These are phyloP conservation scores for Cyanoliseus patagonus DNA, from an alignment of 2,113 vertebrate genomes.

Conservation along the genomic window DNA sequence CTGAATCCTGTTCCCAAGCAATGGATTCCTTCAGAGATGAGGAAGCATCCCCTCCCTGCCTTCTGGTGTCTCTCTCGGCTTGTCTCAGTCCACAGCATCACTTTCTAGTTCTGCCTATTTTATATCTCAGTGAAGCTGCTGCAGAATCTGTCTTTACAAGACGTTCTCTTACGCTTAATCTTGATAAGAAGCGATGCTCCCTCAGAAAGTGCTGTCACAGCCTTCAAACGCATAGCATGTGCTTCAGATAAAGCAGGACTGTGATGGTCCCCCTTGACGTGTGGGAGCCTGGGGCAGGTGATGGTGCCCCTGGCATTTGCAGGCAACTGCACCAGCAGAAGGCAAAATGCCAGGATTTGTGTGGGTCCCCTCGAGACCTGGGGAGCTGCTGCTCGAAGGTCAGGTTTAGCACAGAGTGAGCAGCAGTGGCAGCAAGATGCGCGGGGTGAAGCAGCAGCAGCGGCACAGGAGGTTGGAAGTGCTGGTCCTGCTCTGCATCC, in stretches of 20 bases:
- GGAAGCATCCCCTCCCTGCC: not conserved
- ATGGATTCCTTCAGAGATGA: not conserved
- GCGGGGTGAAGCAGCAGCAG: not conserved
- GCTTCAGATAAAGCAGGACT: not conserved
- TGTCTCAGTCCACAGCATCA: not conserved
- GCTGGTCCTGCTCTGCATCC: not conserved
- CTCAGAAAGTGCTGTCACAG: not conserved
- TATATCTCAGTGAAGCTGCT: not conserved
- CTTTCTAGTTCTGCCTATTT: not conserved
- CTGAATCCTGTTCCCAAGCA: not conserved
- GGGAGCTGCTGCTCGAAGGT: not conserved
- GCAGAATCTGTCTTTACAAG: not conserved
- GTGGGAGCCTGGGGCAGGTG: not conserved
- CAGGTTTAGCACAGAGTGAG: not conserved
- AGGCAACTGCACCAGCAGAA: not conserved
- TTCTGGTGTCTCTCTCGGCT: not conserved
- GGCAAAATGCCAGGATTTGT: not conserved
- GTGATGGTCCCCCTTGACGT: not conserved
- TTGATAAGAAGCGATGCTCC: not conserved
- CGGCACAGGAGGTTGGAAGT: constrained; percentile 5
- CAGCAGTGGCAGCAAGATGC: not conserved
- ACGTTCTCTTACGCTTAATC: not conserved
- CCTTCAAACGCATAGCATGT: not conserved
- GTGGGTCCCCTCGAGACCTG: not conserved
- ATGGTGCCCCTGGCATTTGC: not conserved